Evolutionary conservation across 2,113 vertebrate species (phyloP).

Genomic region (Octodon degus): DNA sequence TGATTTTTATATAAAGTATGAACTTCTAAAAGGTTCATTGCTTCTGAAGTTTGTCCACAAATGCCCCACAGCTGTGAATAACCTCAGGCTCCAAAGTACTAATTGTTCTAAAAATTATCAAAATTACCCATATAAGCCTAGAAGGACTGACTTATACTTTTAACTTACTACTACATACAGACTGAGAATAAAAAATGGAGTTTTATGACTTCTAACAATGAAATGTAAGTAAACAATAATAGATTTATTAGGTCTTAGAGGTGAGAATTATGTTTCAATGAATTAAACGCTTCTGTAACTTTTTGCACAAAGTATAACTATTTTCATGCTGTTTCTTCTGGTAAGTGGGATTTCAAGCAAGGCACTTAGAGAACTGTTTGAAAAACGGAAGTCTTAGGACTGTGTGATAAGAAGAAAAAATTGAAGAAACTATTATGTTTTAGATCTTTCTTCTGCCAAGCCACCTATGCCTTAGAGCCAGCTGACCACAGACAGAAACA

Average conservation of each 20-base stretch:
- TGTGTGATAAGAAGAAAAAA: conserved; percentile 31
- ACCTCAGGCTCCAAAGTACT: not conserved
- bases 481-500: not conserved
- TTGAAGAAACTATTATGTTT: not conserved
- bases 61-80: not conserved
- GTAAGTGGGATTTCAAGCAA: not conserved
- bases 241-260: not conserved
- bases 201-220: not conserved
- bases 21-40: not conserved
- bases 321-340: not conserved
- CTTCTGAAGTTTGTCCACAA: not conserved
- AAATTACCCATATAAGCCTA: not conserved
- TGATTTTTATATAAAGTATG: not conserved
- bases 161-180: not conserved
- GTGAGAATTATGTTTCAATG: conserved; percentile 18
- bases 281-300: not conserved
- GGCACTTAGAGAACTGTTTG: not conserved
- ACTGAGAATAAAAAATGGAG: not conserved
- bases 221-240: not conserved
- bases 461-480: not conserved
- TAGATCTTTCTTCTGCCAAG: not conserved
- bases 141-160: not conserved
- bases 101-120: not conserved
- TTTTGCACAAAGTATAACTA: conserved; percentile 42
- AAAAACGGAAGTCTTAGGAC: conserved; percentile 34